Percentiles rank a stretch among this genome's conserved stretches.
Conservation (phyloP, 2,113 vertebrate genomes). For the Ochotona princeps region DNA sequence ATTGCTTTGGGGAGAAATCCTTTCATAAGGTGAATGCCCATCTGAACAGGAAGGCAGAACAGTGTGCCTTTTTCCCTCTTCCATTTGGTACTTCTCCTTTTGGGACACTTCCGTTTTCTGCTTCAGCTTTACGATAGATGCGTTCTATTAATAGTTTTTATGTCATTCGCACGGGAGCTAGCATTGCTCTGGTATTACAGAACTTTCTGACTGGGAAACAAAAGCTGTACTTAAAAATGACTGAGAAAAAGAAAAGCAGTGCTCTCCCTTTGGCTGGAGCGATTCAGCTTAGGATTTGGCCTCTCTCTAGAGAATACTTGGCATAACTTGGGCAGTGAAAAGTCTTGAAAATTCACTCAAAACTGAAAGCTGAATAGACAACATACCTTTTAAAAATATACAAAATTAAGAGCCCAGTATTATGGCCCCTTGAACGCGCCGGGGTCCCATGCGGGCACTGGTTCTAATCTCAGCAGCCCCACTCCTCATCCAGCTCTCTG, state of each 20-base stretch:
- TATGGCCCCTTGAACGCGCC: no score
- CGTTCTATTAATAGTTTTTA: conserved; percentile 77
- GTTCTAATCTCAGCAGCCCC: no score
- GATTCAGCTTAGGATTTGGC: background rate
- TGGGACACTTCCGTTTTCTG: conserved; percentile 83
- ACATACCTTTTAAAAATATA: background rate
- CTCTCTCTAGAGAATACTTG: background rate
- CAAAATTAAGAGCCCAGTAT: no score
- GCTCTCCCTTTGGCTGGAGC: background rate
- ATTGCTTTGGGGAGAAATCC: conserved; percentile 52
- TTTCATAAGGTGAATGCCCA: background rate
- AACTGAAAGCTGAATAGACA: conserved; percentile 27
- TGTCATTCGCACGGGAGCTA: background rate
- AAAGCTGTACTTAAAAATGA: background rate
- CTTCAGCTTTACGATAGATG: conserved; percentile 45
- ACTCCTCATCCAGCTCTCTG: no score
- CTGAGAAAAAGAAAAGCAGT: background rate
- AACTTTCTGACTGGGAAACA: conserved; percentile 24
- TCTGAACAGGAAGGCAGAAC: conserved; percentile 58
- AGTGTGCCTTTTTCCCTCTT: conserved; percentile 51
- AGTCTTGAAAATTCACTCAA: conserved; percentile 10
- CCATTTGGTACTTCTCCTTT: conserved; percentile 77
- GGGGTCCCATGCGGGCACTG: no score
- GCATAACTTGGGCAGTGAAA: background rate
- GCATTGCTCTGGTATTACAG: background rate